Percentiles rank a stretch among this genome's conserved stretches.
Conservation (phyloP, 2,113 vertebrate species). For the Burhinus bistriatus region DNA sequence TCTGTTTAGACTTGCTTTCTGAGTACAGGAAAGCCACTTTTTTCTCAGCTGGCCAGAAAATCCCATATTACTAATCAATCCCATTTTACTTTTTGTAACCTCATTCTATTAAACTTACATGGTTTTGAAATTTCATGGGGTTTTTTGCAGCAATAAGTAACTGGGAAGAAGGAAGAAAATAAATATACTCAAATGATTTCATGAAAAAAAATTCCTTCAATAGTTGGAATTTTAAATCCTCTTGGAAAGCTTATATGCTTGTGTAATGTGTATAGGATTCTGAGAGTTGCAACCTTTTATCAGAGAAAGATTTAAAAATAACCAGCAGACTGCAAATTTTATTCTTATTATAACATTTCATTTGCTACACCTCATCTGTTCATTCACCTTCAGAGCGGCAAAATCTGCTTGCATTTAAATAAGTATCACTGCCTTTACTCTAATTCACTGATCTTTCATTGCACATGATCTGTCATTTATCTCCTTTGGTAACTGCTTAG, state of each 20-base stretch:
- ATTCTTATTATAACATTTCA: background rate
- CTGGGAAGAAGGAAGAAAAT: background rate
- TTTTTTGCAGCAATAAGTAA: background rate
- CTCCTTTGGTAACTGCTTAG: background rate
- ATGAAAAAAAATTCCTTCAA: background rate
- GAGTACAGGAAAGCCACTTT: background rate
- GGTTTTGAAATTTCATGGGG: background rate
- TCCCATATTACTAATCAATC: background rate
- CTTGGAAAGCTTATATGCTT: background rate
- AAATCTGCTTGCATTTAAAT: background rate
- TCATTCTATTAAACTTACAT: background rate
- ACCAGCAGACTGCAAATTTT: background rate
- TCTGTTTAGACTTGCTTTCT: background rate
- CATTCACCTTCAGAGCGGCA: background rate
- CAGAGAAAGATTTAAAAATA: background rate
- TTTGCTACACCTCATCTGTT: background rate
- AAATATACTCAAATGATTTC: background rate
- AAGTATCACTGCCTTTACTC: background rate
- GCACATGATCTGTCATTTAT: background rate
- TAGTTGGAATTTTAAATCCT: background rate
- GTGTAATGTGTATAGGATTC: background rate
- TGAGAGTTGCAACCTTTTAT: background rate
- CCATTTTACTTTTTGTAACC: background rate
- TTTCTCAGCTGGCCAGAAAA: background rate
- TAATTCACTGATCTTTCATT: background rate